phyloP scores from a whole-genome alignment of 2,113 vertebrate species.

The Verasper variegatus region DNA sequence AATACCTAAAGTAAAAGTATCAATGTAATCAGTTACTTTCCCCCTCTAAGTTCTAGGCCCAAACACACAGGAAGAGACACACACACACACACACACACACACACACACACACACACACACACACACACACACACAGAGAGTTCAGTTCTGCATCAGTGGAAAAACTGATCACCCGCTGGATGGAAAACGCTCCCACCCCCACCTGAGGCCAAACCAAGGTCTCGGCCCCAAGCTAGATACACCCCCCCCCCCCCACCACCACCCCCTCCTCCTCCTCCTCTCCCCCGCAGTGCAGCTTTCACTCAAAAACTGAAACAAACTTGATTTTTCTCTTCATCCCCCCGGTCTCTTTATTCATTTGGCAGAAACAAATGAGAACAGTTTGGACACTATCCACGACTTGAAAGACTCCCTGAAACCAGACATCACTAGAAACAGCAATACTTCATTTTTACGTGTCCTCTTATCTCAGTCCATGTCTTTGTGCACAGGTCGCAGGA shows the following conservation, averaged over 20 bases:
- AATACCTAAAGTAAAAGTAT: background rate
- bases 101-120: background rate
- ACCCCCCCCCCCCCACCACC: constrained; percentile 42
- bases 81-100: no score
- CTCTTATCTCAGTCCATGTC: constrained; percentile 45
- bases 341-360: constrained; percentile 76
- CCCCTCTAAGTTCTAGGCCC: background rate
- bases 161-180: constrained; percentile 67
- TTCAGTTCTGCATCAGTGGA: constrained; percentile 67
- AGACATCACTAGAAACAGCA: constrained; percentile 24
- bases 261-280: constrained; percentile 48
- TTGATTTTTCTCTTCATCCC: background rate
- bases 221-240: constrained; percentile 45
- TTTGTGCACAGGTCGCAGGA: constrained; percentile 61
- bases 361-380: constrained; percentile 71
- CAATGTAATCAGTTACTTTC: background rate
- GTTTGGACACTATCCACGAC: constrained; percentile 49
- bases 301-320: constrained; percentile 28
- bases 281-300: constrained; percentile 7
- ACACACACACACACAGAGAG: background rate
- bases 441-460: constrained; percentile 54
- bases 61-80: constrained; percentile 1
- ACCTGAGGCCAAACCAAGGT: constrained; percentile 58
- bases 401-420: constrained; percentile 67
- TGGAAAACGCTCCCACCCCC: constrained; percentile 60